These are phyloP conservation scores for Agrotis segetum DNA, from an alignment of 2,888 invertebrate species.

Conservation along the genomic window DNA sequence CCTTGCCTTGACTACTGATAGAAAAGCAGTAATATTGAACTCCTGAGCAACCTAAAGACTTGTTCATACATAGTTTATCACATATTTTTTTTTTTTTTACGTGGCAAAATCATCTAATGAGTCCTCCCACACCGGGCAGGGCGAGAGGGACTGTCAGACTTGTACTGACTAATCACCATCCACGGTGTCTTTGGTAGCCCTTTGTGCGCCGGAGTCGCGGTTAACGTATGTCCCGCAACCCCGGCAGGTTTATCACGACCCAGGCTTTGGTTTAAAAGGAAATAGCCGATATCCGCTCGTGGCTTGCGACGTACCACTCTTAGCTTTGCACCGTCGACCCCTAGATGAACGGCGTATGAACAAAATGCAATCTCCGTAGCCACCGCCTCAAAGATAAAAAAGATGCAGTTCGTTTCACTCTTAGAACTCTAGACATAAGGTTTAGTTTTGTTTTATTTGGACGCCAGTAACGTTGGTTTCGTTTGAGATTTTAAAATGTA, in stretches of 20 bases:
- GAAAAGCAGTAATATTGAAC: no score
- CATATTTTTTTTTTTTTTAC: no score
- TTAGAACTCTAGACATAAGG: conserved; percentile 56
- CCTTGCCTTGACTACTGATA: no score
- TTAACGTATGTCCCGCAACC: no score
- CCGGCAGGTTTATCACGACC: no score
- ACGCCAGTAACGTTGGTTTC: conserved; percentile 32
- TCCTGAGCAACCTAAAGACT: neutral
- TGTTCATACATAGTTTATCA: conserved; percentile 16
- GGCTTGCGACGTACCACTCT: conserved; percentile 61
- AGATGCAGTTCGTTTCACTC: conserved; percentile 47
- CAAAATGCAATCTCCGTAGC: conserved; percentile 82
- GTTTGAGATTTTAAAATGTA: conserved; percentile 72
- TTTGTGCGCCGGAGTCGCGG: no score
- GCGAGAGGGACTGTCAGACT: no score
- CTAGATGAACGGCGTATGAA: conserved; percentile 81
- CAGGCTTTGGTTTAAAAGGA: conserved; percentile 13
- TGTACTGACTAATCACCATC: no score
- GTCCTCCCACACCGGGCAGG: no score
- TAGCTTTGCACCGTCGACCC: conserved; percentile 74
- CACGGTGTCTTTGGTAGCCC: no score
- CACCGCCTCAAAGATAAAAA: conserved; percentile 76
- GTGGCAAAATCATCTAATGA: no score
- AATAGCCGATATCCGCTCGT: conserved; percentile 51
- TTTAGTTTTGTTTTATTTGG: conserved; percentile 40